Base-by-base conservation (phyloP, 2,888 invertebrate genomes). In the Ormia ochracea region DNA sequence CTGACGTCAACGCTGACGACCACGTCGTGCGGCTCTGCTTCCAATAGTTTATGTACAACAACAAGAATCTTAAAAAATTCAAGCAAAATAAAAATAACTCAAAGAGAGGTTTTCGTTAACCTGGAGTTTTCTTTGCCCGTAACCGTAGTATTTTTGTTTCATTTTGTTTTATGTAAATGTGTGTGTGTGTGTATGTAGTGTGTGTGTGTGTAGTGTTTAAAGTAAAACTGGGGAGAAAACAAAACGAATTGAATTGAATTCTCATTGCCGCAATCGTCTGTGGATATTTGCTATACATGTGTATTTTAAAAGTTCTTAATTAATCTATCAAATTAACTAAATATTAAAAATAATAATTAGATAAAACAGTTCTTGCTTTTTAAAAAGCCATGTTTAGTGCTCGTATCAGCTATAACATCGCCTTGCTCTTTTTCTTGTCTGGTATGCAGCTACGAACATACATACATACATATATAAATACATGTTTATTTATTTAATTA, bases 101-200 rank as follows among this genome's bases (percentile, higher is more conserved):
- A 9, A 33, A 59, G 59, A 48, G 12, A 63, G 9, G 21, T 69
- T 38, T 56, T 59, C 31, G 43, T 56, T 48, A 78, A 61, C 65
- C 66, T 68, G 78, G n/a, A 38, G 58, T 45, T 68, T 73, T 61
- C 59, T 14, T 58, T 26, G 41, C n/a, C 9, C 41, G 48, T 12
- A 43, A 14, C 65, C 36, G 38, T 43, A 26, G 17, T 58, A 2
- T 17, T 58, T 14, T 17, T 36, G n/a, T 17, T 43, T 23, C 63
- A 19, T 12, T 12, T 26, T 3, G 26, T 54, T 14, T 38, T 48
- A 9, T 48, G 36, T 48, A 28, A 23, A 17, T n/a, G n/a, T 52
- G 58, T 45, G 58, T n/a, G n/a, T n/a, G n/a, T n/a, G n/a, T n/a
- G n/a, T n/a, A n/a, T n/a, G n/a, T n/a, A n/a, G n/a, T n/a, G n/a